A percentile compares a stretch with the other conserved stretches of the same genome.
These are phyloP conservation scores for Mactra quadrangularis DNA, from an alignment of 1,140 invertebrate species.

Conservation along the genomic window DNA sequence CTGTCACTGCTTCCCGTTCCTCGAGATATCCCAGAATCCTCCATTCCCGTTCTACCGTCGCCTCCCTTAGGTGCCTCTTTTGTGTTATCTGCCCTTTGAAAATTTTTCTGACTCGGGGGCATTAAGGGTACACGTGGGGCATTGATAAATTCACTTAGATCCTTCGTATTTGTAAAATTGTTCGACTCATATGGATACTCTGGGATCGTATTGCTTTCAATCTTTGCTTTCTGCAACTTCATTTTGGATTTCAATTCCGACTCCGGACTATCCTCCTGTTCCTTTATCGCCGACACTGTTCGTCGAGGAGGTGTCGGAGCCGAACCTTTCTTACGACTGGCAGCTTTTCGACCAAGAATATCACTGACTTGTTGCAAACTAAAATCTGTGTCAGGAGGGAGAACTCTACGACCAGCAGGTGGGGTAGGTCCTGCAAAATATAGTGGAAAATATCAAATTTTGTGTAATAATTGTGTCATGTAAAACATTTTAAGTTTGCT, in stretches of 20 bases:
- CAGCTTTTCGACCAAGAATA: conserved; percentile 71
- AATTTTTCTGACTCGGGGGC: conserved; percentile 69
- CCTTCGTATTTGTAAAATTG: conserved; percentile 59
- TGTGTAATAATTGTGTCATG: background rate
- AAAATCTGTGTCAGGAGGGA: conserved; percentile 79
- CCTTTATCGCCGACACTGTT: conserved; percentile 70
- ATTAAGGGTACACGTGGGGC: conserved; percentile 56
- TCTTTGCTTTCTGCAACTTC: conserved; percentile 80
- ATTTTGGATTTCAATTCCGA: conserved; percentile 79
- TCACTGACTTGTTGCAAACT: conserved; percentile 68
- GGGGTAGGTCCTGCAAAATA: conserved; percentile 77
- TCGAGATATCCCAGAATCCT: conserved; percentile 71
- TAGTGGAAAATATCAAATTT: background rate
- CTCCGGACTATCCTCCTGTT: conserved; percentile 67
- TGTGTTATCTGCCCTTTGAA: conserved; percentile 65
- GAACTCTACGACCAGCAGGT: conserved; percentile 72
- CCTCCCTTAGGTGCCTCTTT: conserved; percentile 61
- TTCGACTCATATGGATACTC: conserved; percentile 58
- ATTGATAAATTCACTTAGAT: conserved; percentile 61
- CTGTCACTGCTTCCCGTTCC: conserved; percentile 73
- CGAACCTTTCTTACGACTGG: conserved; percentile 70
- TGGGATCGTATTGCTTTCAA: conserved; percentile 72
- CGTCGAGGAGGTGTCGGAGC: conserved; percentile 74
- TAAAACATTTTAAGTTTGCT: too few species aligned
- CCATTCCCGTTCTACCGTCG: conserved; percentile 57